phyloP scores from a whole-genome alignment of 2,113 vertebrate species.

The Beaufortia kweichowensis region DNA sequence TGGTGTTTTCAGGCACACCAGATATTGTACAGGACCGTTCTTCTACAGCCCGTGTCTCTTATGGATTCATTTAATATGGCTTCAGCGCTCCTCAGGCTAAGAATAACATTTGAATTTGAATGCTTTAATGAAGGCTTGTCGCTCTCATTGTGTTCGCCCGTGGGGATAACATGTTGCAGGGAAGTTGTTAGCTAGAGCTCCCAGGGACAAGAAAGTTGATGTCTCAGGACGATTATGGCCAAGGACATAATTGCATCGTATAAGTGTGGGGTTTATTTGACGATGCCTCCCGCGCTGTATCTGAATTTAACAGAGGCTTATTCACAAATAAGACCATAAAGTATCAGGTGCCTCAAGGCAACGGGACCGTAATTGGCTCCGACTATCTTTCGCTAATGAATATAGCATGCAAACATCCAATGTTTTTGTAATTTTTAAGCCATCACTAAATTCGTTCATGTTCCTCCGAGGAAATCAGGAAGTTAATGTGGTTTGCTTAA shows the following conservation, averaged over 20 bases:
- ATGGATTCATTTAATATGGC: constrained; percentile 53
- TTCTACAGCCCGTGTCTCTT: constrained; percentile 32
- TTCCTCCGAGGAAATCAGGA: not conserved
- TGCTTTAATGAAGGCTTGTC: constrained; percentile 48
- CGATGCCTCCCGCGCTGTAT: constrained; percentile 5
- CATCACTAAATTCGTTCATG: not conserved
- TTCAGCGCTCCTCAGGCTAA: constrained; percentile 55
- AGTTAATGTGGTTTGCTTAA: no score
- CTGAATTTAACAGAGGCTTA: constrained; percentile 24
- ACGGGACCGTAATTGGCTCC: not conserved
- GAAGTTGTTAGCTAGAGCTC: constrained; percentile 19
- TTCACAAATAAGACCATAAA: constrained; percentile 6
- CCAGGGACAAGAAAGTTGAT: constrained; percentile 31
- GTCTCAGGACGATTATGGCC: constrained; percentile 35
- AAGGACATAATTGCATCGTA: constrained; percentile 43
- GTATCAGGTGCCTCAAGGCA: constrained; percentile 2
- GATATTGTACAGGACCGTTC: constrained; percentile 42
- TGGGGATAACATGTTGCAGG: constrained; percentile 10
- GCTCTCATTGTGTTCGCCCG: constrained; percentile 41
- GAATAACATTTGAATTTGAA: constrained; percentile 54
- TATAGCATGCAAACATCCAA: not conserved
- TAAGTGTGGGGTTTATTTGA: constrained; percentile 33
- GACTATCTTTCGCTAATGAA: not conserved
- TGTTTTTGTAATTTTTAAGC: not conserved
- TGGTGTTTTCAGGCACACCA: constrained; percentile 15